These are phyloP conservation scores for Corythoichthys intestinalis DNA, from an alignment of 2,113 vertebrate genomes.

Conservation along the genomic window DNA sequence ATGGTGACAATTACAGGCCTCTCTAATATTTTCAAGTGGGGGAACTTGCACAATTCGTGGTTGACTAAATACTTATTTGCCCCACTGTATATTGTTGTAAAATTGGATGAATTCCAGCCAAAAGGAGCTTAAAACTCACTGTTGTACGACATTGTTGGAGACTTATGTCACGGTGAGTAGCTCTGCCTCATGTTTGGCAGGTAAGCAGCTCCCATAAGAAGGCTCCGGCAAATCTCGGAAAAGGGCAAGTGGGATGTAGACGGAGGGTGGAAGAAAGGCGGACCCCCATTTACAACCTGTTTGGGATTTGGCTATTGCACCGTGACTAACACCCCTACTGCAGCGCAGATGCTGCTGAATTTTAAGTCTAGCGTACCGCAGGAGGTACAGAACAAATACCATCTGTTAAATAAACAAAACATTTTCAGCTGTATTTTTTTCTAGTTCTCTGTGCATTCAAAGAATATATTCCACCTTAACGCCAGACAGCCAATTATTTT, in stretches of 20 bases:
- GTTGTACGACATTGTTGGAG: slow-evolving; percentile 21
- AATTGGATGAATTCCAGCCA: slow-evolving; percentile 9
- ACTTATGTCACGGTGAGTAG: slow-evolving; percentile 52
- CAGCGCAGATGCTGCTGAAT: slow-evolving; percentile 76
- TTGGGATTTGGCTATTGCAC: slow-evolving; percentile 74
- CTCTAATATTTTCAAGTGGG: too few species aligned
- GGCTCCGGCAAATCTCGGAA: slow-evolving; percentile 63
- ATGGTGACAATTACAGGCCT: too few species aligned
- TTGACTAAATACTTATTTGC: too few species aligned
- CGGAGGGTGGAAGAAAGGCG: slow-evolving; percentile 62
- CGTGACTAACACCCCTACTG: slow-evolving; percentile 76
- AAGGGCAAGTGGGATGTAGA: slow-evolving; percentile 59
- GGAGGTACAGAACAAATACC: slow-evolving; percentile 73
- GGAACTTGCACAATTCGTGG: too few species aligned
- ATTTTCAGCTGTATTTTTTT: slow-evolving; percentile 45
- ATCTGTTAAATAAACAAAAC: slow-evolving; percentile 77
- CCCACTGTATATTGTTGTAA: neutral
- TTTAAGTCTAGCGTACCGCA: slow-evolving; percentile 70
- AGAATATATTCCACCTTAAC: slow-evolving; percentile 61
- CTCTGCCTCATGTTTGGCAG: slow-evolving; percentile 58
- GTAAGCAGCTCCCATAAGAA: slow-evolving; percentile 48
- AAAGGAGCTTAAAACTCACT: slow-evolving; percentile 28
- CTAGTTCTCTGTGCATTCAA: slow-evolving; percentile 57
- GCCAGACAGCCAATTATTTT: slow-evolving; percentile 79
- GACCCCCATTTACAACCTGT: slow-evolving; percentile 78